A percentile compares a stretch with the other conserved stretches of the same genome.
phyloP scores from a whole-genome alignment of 2,113 vertebrate genomes.

The Pelodiscus sinensis region DNA sequence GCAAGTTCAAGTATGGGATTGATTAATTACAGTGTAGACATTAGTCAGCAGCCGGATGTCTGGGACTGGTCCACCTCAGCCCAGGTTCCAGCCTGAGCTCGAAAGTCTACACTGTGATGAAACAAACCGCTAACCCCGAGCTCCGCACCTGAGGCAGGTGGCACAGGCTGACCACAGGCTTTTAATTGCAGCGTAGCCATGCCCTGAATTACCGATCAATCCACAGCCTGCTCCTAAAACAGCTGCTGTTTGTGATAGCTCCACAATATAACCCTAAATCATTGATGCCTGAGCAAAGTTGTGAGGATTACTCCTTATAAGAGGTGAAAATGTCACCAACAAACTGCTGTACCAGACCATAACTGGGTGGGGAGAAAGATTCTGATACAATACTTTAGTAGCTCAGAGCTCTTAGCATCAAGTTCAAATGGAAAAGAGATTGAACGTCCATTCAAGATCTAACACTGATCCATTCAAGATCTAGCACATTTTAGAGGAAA shows the following conservation, averaged over 20 bases:
- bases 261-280: too few relatives aligned
- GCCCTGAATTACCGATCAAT: neutral
- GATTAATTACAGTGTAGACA: neutral
- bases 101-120: neutral
- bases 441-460: neutral
- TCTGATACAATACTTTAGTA: neutral
- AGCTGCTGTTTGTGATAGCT: neutral
- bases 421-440: neutral
- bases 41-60: neutral
- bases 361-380: neutral
- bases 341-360: neutral
- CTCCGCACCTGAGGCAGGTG: too few relatives aligned
- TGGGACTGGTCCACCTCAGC: neutral
- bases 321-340: neutral
- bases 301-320: too few relatives aligned
- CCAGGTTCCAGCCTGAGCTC: neutral
- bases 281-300: too few relatives aligned
- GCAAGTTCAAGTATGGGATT: neutral
- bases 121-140: neutral
- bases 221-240: neutral
- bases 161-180: too few relatives aligned
- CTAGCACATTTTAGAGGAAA: too few relatives aligned
- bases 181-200: too few relatives aligned
- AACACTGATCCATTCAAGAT: too few relatives aligned
- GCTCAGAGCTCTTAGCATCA: neutral